Evolutionary conservation across 2,888 invertebrate species (phyloP), one percentile per base, ranked within the genome.

Genomic region (Netelia fuscicornis): DNA sequence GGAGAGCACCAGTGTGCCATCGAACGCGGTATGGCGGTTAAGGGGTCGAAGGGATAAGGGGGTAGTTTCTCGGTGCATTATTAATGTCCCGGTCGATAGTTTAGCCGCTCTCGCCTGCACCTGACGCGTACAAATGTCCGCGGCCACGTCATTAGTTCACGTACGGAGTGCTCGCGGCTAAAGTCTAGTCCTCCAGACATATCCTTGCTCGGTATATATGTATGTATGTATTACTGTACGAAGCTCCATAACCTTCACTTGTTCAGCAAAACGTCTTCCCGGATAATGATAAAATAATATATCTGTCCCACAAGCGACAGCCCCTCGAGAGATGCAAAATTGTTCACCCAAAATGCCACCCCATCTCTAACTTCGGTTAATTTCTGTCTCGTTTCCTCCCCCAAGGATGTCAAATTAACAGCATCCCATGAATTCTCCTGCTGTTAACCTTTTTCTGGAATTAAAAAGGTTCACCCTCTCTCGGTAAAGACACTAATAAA

Each of bases 61-160:
- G 64, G 48, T 60, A 25, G 64, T 72, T 89, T 86, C 83, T 88
- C 87, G 87, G 91, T 90, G 90, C 90, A 91, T 92, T 93, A 93
- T 92, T 92, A 92, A 92, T 92, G 92, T 91, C 87, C 81, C 89
- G 88, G 87, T 90, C 92, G 92, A 93, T 92, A 92, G 91, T 91
- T 91, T 89, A 89, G 76, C 90, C 87, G 89, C 90, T 90, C 89
- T 91, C 89, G 89, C 81, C 91, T 92, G 92, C 89, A 87, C 83
- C 90, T 91, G 92, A 92, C 92, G 88, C 88, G 90, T 92, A 93
- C 92, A 93, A 92, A 92, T 92, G 92, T 91, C 88, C 88, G 83
- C 89, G 88, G 89, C 88, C 88, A 89, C 90, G 91, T 92, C 92
- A 92, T 93, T 92, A 92, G 91, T 91, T 89, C 90, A 82, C 87